Evolutionary conservation across 2,113 vertebrate genomes (phyloP).

Genomic region (Rhadina sibilatrix): DNA sequence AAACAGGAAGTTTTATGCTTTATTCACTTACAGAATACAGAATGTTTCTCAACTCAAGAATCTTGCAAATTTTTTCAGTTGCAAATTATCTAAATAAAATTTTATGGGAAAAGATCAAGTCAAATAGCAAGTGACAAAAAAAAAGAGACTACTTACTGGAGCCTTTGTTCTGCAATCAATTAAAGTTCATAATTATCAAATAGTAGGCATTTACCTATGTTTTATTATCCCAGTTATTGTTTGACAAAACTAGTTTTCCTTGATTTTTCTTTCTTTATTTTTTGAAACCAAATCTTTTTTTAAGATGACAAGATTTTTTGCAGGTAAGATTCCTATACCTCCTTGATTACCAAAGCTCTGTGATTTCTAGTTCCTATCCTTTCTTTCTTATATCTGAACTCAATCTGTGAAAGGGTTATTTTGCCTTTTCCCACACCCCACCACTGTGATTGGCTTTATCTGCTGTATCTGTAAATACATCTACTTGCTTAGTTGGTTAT

Average conservation of each 20-base stretch:
- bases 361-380: background rate
- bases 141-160: background rate
- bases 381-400: background rate
- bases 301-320: background rate
- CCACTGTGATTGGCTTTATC: background rate
- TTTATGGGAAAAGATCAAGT: conserved; percentile 6
- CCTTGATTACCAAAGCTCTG: background rate
- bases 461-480: background rate
- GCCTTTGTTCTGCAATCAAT: background rate
- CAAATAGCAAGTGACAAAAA: conserved; percentile 16
- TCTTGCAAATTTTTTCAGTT: background rate
- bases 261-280: background rate
- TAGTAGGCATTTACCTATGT: conserved; percentile 6
- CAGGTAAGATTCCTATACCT: background rate
- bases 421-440: background rate
- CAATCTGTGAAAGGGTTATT: background rate
- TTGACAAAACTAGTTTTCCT: background rate
- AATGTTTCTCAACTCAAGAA: background rate
- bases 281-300: background rate
- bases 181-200: conserved; percentile 25
- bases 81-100: conserved; percentile 33
- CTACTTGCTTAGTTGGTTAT: background rate
- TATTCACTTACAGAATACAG: background rate
- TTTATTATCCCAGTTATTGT: background rate
- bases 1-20: background rate